phyloP scores from a whole-genome alignment of 2,113 vertebrate genomes.

The Sebastes fasciatus region DNA sequence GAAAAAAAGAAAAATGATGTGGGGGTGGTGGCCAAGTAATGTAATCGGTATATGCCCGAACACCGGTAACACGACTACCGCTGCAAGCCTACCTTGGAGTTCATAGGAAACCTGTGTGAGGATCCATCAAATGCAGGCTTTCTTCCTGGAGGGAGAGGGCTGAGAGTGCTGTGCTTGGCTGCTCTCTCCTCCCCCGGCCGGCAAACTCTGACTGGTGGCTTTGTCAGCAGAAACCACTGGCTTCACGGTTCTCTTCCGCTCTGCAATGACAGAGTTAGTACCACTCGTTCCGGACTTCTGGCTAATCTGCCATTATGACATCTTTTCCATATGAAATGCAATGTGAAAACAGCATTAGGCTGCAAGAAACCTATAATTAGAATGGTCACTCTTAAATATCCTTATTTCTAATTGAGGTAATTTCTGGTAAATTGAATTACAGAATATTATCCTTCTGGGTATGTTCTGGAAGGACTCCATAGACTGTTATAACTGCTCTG shows the following conservation, averaged over 20 bases:
- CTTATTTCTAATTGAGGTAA: background rate
- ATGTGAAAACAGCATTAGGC: slow-evolving; percentile 7
- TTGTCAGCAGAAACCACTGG: slow-evolving; percentile 50
- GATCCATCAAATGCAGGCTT: slow-evolving; percentile 62
- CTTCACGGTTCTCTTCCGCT: slow-evolving; percentile 18
- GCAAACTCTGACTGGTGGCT: slow-evolving; percentile 23
- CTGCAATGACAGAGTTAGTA: slow-evolving; percentile 33
- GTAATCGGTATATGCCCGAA: background rate
- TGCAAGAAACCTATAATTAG: slow-evolving; percentile 1
- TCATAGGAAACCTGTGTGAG: slow-evolving; percentile 57
- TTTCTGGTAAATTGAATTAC: background rate
- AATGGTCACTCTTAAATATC: background rate
- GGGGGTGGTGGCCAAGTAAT: background rate
- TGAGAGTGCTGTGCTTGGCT: slow-evolving; percentile 40
- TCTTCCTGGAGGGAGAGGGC: slow-evolving; percentile 64
- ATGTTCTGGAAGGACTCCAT: background rate
- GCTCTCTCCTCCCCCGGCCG: slow-evolving; percentile 6
- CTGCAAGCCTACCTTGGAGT: slow-evolving; percentile 22
- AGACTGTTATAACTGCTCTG: background rate
- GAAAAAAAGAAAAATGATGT: background rate
- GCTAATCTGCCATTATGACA: slow-evolving; percentile 22
- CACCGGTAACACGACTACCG: background rate
- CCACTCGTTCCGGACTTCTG: slow-evolving; percentile 7
- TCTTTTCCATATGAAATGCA: slow-evolving; percentile 30
- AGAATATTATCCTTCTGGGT: background rate